Percentiles rank a stretch among this genome's conserved stretches.
phyloP scores from a whole-genome alignment of 1,140 invertebrate genomes.

The Cecropterus lyciades region DNA sequence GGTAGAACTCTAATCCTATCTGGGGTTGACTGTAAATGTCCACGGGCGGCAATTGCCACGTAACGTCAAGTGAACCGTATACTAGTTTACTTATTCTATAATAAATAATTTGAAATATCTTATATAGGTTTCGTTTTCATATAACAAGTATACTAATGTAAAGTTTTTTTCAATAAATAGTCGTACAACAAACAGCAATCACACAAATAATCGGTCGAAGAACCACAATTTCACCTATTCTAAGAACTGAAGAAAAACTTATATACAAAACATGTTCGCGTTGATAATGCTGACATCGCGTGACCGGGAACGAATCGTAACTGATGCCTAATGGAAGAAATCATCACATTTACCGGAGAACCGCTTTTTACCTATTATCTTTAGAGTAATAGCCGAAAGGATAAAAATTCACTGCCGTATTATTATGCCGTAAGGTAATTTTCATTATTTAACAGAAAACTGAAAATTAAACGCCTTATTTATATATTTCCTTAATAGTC shows the following conservation, averaged over 20 bases:
- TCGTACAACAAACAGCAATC: neutral
- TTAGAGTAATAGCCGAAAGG: conserved; percentile 52
- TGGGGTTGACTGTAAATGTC: too few species aligned
- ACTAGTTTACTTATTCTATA: too few species aligned
- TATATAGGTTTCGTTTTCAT: neutral
- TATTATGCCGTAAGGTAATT: conserved; percentile 25
- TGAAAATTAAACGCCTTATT: too few species aligned
- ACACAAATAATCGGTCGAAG: neutral
- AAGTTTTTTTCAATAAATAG: too few species aligned
- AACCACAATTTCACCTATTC: conserved; percentile 3
- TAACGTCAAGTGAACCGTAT: too few species aligned
- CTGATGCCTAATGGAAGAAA: conserved; percentile 75
- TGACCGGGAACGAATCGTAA: conserved; percentile 72
- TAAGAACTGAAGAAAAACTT: conserved; percentile 39
- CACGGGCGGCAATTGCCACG: too few species aligned
- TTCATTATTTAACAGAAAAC: too few species aligned
- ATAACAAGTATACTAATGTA: too few species aligned
- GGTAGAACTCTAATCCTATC: too few species aligned
- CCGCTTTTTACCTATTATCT: conserved; percentile 62
- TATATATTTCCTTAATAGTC: too few species aligned
- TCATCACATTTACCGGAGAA: conserved; percentile 72
- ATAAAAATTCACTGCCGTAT: too few species aligned
- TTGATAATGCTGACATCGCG: conserved; percentile 74
- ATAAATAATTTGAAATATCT: too few species aligned
- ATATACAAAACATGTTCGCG: conserved; percentile 50